phyloP scores from a whole-genome alignment of 2,888 invertebrate species.

The Odontocolon sp. region DNA sequence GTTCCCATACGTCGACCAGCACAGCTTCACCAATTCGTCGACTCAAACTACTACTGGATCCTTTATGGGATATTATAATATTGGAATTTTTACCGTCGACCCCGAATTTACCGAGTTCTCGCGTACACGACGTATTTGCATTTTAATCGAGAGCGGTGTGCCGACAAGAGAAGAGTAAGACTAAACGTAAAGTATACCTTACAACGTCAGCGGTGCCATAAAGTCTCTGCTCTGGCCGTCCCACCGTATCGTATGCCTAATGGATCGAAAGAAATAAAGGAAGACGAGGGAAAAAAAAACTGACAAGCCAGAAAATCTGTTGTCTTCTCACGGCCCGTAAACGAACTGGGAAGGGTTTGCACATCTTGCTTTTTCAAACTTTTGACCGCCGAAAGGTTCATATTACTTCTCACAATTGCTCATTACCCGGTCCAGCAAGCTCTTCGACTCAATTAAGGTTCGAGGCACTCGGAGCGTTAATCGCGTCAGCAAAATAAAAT shows the following conservation, averaged over 20 bases:
- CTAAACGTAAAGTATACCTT: background rate
- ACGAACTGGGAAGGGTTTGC: too few relatives aligned
- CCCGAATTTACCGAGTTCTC: conserved; percentile 68
- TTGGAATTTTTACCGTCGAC: conserved; percentile 72
- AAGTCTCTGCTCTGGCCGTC: conserved; percentile 13
- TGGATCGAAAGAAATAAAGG: conserved; percentile 36
- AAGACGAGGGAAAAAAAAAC: conserved; percentile 12
- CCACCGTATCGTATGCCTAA: conserved; percentile 52
- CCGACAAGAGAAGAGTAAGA: conserved; percentile 58
- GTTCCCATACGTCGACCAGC: conserved; percentile 55
- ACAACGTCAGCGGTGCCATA: conserved; percentile 35
- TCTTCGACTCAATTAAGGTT: conserved; percentile 30
- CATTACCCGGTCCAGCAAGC: conserved; percentile 23
- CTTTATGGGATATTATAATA: conserved; percentile 71
- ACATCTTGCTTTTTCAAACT: conserved; percentile 24
- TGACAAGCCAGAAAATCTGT: conserved; percentile 34
- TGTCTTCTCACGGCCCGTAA: conserved; percentile 51
- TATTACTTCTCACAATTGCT: conserved; percentile 48
- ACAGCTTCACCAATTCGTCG: conserved; percentile 27
- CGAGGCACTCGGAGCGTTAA: background rate
- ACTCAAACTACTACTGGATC: conserved; percentile 54
- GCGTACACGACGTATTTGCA: conserved; percentile 69
- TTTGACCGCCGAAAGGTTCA: conserved; percentile 21
- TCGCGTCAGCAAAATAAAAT: conserved; percentile 12
- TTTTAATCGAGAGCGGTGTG: conserved; percentile 68